These are phyloP conservation scores for Akabosia matsudoensis DNA, from an alignment of 1,140 invertebrate genomes.

Conservation along the genomic window DNA sequence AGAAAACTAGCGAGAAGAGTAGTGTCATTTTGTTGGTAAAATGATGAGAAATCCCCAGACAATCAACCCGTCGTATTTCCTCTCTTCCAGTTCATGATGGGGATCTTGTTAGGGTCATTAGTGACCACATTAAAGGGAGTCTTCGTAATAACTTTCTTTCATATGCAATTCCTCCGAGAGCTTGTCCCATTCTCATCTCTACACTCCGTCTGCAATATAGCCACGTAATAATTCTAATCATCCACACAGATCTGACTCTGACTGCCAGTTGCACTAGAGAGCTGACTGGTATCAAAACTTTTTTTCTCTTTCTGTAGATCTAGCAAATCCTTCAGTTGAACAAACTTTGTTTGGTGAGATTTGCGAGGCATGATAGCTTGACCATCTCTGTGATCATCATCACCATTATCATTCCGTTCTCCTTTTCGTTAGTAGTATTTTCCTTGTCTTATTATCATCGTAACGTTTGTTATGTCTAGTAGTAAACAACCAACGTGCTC, in stretches of 20 bases:
- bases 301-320: neutral
- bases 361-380: too few relatives aligned
- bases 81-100: too few relatives aligned
- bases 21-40: too few relatives aligned
- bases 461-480: too few relatives aligned
- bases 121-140: constrained; percentile 42
- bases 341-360: neutral
- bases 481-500: too few relatives aligned
- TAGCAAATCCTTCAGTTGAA: neutral
- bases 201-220: constrained; percentile 11
- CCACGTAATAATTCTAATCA: constrained; percentile 18
- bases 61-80: constrained; percentile 28
- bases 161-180: constrained; percentile 44
- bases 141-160: constrained; percentile 42
- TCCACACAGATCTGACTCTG: too few relatives aligned
- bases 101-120: constrained; percentile 46
- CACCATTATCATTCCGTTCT: too few relatives aligned
- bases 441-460: too few relatives aligned
- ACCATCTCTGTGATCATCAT: neutral
- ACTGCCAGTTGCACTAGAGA: too few relatives aligned
- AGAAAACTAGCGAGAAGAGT: too few relatives aligned
- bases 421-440: too few relatives aligned
- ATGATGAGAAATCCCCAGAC: constrained; percentile 33
- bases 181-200: constrained; percentile 32
- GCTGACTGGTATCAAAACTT: too few relatives aligned